Percentiles rank a stretch among this genome's conserved stretches.
phyloP scores from a whole-genome alignment of 2,113 vertebrate genomes.

The Podarcis raffonei region DNA sequence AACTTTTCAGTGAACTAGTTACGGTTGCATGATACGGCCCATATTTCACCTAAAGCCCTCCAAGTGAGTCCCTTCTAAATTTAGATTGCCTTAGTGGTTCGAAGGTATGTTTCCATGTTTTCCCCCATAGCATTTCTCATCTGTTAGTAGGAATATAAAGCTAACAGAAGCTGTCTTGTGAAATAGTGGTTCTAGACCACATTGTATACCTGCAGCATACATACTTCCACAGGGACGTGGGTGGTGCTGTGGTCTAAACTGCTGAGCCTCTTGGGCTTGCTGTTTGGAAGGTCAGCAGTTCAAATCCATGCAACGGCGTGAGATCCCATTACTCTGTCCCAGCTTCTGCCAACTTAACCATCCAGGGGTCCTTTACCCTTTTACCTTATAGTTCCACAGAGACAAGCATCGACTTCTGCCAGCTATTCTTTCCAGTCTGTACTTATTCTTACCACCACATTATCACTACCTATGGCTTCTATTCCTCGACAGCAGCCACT shows the following conservation, averaged over 20 bases:
- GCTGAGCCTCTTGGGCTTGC: no score
- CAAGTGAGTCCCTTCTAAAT: not conserved
- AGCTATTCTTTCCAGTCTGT: slow-evolving; percentile 33
- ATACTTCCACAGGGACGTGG: no score
- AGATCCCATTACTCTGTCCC: no score
- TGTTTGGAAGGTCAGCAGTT: no score
- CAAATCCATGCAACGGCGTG: no score
- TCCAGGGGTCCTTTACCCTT: no score
- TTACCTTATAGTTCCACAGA: not conserved
- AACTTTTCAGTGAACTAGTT: not conserved
- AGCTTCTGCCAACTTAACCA: no score
- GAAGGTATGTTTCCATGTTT: not conserved
- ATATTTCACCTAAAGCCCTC: not conserved
- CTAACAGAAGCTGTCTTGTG: not conserved
- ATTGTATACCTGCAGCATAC: not conserved
- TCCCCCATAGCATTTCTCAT: not conserved
- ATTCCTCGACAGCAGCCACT: slow-evolving; percentile 46
- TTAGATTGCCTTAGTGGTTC: not conserved
- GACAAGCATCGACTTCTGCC: slow-evolving; percentile 7
- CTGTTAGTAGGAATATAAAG: not conserved
- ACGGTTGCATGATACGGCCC: not conserved
- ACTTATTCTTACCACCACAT: slow-evolving; percentile 38
- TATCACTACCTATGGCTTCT: slow-evolving; percentile 38
- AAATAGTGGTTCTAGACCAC: not conserved
- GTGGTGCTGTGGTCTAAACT: no score